Percentiles rank a stretch among this genome's conserved stretches.
These are phyloP conservation scores for Plebejus melissa DNA, from an alignment of 2,888 invertebrate species.

Conservation along the genomic window DNA sequence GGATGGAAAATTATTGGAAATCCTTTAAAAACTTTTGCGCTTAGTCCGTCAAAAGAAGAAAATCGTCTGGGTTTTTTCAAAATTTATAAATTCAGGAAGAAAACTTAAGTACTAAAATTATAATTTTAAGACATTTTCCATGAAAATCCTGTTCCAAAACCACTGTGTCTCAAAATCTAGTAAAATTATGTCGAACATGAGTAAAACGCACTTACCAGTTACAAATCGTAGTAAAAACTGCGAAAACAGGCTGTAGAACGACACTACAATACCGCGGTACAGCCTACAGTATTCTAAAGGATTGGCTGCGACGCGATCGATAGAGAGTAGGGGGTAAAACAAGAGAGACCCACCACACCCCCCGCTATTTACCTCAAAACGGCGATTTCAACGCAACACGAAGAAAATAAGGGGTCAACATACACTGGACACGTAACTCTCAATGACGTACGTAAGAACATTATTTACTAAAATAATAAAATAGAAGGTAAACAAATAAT, in stretches of 20 bases:
- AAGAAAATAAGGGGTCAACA: constrained; percentile 20
- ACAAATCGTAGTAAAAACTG: background rate
- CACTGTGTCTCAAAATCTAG: too few relatives aligned
- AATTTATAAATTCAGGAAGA: too few relatives aligned
- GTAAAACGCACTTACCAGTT: constrained; percentile 2
- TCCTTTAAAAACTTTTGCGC: too few relatives aligned
- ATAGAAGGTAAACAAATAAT: background rate
- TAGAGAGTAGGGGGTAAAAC: constrained; percentile 47
- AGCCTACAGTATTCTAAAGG: constrained; percentile 42
- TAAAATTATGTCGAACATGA: background rate
- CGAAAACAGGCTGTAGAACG: constrained; percentile 11
- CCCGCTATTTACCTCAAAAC: constrained; percentile 29
- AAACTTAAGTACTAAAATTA: too few relatives aligned
- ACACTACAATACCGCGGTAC: constrained; percentile 35
- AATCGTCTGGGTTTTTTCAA: too few relatives aligned
- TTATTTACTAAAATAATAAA: constrained; percentile 27
- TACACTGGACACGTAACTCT: constrained; percentile 24
- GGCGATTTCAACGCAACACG: constrained; percentile 23
- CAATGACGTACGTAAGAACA: constrained; percentile 31
- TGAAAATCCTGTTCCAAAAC: too few relatives aligned
- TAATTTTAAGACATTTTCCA: too few relatives aligned
- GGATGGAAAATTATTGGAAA: too few relatives aligned
- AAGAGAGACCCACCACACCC: constrained; percentile 32
- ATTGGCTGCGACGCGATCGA: constrained; percentile 55
- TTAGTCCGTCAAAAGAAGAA: too few relatives aligned